Evolutionary conservation across 1,140 invertebrate species (phyloP).

Genomic region (Aricia agestis): DNA sequence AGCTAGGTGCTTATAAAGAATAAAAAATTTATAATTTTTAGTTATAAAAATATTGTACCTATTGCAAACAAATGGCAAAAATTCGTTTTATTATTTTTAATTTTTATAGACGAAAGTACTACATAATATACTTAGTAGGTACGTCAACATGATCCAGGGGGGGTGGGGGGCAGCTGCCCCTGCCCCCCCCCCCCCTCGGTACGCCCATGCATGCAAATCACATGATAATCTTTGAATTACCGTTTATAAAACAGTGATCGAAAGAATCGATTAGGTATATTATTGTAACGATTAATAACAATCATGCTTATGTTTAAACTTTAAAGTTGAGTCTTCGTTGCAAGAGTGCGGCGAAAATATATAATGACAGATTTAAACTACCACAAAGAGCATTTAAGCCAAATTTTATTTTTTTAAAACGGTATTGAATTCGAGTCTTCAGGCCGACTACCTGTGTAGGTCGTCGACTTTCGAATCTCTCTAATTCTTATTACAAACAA

Average conservation of each 20-base stretch:
- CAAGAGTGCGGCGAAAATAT: not conserved
- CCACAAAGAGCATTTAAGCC: not conserved
- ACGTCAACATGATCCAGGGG: too few species aligned
- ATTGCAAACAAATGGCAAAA: too few species aligned
- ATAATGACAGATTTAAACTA: not conserved
- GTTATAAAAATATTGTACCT: too few species aligned
- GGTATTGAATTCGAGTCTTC: not conserved
- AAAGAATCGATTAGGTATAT: not conserved
- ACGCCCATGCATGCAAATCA: not conserved
- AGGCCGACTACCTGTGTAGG: not conserved
- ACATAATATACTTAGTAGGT: too few species aligned
- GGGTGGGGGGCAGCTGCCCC: too few species aligned
- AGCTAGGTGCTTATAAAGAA: too few species aligned
- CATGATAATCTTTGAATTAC: not conserved
- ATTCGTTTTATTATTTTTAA: too few species aligned
- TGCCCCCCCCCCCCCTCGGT: too few species aligned
- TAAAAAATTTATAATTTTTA: too few species aligned
- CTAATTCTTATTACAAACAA: constrained; percentile 15
- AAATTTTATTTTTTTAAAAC: not conserved
- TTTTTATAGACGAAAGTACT: too few species aligned
- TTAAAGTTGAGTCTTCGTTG: too few species aligned
- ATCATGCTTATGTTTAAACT: not conserved
- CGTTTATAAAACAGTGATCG: not conserved
- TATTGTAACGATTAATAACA: not conserved
- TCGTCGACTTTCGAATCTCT: constrained; percentile 13